A percentile compares a stretch with the other conserved stretches of the same genome.
Evolutionary conservation across 2,113 vertebrate species (phyloP).

Genomic region (Ictalurus furcatus): DNA sequence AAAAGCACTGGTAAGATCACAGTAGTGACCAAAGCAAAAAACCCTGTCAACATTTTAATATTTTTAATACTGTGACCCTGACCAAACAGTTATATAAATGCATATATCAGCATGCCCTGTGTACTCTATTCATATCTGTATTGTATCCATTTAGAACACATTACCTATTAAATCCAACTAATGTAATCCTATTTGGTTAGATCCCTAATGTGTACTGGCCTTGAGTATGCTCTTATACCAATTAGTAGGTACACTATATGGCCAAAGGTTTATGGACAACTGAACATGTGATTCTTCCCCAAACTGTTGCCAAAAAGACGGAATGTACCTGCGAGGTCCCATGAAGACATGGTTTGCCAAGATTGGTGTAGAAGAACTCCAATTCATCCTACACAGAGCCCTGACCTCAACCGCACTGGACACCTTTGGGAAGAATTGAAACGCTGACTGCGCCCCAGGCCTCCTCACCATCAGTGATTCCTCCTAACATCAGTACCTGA

Average conservation of each 20-base stretch:
- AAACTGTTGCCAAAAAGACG: background rate
- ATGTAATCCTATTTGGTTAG: background rate
- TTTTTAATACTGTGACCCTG: background rate
- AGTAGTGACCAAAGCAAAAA: conserved; percentile 15
- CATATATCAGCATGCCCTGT: background rate
- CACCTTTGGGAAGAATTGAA: background rate
- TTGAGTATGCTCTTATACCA: background rate
- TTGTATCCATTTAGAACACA: background rate
- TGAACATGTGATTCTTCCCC: background rate
- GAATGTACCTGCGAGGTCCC: background rate
- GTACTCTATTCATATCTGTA: background rate
- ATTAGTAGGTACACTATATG: background rate
- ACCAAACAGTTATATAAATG: background rate
- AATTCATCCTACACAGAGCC: background rate
- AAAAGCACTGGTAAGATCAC: conserved; percentile 12
- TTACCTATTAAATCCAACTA: background rate
- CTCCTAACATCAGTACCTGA: background rate
- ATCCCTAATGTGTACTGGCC: background rate
- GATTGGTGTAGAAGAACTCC: background rate
- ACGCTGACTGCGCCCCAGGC: background rate
- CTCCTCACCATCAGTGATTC: background rate
- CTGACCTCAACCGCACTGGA: background rate
- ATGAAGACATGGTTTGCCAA: background rate
- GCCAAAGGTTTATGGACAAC: background rate
- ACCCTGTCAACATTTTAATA: conserved; percentile 33